These are phyloP conservation scores for Odontomachus brunneus DNA, from an alignment of 1,140 invertebrate species.

Conservation along the genomic window DNA sequence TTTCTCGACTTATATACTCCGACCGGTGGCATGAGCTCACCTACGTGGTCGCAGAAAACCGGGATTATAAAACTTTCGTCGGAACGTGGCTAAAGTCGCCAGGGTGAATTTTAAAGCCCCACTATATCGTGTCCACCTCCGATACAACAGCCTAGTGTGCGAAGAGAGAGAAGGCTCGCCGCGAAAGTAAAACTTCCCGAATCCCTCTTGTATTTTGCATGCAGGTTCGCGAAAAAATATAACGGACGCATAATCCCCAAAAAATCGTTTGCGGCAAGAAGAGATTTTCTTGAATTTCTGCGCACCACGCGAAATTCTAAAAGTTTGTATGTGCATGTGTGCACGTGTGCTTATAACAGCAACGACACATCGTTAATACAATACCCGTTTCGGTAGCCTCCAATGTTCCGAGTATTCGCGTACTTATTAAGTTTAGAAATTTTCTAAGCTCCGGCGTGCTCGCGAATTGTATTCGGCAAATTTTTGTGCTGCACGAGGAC, in stretches of 20 bases:
- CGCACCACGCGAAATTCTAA: not conserved
- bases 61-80: slow-evolving; percentile 74
- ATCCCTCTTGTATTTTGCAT: slow-evolving; percentile 72
- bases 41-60: slow-evolving; percentile 67
- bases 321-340: not conserved
- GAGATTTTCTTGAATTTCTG: slow-evolving; percentile 5
- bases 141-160: slow-evolving; percentile 27
- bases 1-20: slow-evolving; percentile 43
- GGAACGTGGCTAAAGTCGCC: slow-evolving; percentile 70
- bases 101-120: slow-evolving; percentile 71
- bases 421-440: too few species aligned
- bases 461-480: too few species aligned
- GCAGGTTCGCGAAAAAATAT: slow-evolving; percentile 39
- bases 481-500: too few species aligned
- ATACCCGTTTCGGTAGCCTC: slow-evolving; percentile 25
- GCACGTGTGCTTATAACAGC: not conserved
- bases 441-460: too few species aligned
- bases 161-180: slow-evolving; percentile 28
- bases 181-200: slow-evolving; percentile 63
- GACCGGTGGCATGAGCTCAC: slow-evolving; percentile 52
- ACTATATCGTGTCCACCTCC: slow-evolving; percentile 50
- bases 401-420: slow-evolving; percentile 29
- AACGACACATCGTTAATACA: slow-evolving; percentile 23
- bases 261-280: slow-evolving; percentile 2
- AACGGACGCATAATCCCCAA: not conserved